Conservation (phyloP, 1,140 invertebrate species). For the Zaprionus ornatus region DNA sequence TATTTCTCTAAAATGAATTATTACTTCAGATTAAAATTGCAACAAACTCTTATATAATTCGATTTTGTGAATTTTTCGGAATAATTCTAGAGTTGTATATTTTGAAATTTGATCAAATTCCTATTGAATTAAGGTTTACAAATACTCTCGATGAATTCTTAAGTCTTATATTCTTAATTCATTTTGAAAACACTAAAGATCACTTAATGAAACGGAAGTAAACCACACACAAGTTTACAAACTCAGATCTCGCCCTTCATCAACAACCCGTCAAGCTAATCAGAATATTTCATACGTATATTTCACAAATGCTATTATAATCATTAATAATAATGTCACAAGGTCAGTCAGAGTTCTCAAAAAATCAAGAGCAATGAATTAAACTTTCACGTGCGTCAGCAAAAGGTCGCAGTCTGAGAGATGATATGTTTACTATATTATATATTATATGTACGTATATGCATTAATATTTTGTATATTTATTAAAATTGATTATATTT, state of each 20-base stretch:
- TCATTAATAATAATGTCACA: conserved; percentile 27
- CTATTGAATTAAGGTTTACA: no score
- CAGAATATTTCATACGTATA: not conserved
- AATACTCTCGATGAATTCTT: no score
- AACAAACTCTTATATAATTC: no score
- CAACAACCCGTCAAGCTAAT: not conserved
- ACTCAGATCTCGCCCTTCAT: not conserved
- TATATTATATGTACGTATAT: not conserved
- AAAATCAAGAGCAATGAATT: conserved; percentile 1
- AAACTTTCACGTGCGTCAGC: conserved; percentile 41
- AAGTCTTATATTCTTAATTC: no score
- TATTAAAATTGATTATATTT: no score
- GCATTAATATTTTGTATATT: no score
- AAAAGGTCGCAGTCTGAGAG: conserved; percentile 7
- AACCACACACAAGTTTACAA: not conserved
- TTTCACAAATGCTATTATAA: not conserved
- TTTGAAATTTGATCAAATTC: no score
- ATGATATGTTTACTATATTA: no score
- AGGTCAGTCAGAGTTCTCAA: not conserved
- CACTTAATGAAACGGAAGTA: not conserved
- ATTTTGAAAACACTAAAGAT: not conserved
- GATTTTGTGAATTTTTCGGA: no score
- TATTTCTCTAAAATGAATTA: not conserved
- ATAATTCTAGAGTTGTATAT: no score
- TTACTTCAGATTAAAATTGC: not conserved